Conservation (phyloP, 1,140 invertebrate genomes). For the Heliconius hewitsoni region DNA sequence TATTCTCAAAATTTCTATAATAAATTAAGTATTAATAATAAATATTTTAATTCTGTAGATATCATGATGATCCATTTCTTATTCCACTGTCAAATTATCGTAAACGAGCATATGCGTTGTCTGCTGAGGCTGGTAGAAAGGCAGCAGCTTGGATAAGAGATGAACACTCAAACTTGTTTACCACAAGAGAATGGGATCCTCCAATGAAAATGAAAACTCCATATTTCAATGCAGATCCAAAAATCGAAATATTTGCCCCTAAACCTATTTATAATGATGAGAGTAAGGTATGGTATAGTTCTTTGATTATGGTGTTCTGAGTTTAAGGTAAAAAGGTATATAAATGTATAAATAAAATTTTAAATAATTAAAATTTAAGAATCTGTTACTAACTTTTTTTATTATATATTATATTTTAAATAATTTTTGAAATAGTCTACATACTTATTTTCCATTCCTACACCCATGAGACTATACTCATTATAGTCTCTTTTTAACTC, state of each 20-base stretch:
- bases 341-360: too few relatives aligned
- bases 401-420: too few relatives aligned
- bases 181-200: constrained; percentile 87
- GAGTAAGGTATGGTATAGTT: constrained; percentile 64
- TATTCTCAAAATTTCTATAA: background rate
- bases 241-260: constrained; percentile 87
- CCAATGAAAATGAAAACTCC: constrained; percentile 69
- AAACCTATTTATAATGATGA: constrained; percentile 86
- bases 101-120: constrained; percentile 88
- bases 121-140: constrained; percentile 92
- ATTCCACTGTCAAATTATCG: constrained; percentile 88
- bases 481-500: too few relatives aligned
- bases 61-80: constrained; percentile 94
- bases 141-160: constrained; percentile 92
- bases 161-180: constrained; percentile 89
- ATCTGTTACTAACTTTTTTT: too few relatives aligned
- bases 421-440: too few relatives aligned
- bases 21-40: background rate
- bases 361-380: too few relatives aligned
- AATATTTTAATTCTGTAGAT: constrained; percentile 71
- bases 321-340: constrained; percentile 78
- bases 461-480: too few relatives aligned
- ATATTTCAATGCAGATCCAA: constrained; percentile 81
- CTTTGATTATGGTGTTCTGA: constrained; percentile 53
- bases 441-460: too few relatives aligned